phyloP scores from a whole-genome alignment of 2,888 invertebrate species.

The Microplitis manilae region DNA sequence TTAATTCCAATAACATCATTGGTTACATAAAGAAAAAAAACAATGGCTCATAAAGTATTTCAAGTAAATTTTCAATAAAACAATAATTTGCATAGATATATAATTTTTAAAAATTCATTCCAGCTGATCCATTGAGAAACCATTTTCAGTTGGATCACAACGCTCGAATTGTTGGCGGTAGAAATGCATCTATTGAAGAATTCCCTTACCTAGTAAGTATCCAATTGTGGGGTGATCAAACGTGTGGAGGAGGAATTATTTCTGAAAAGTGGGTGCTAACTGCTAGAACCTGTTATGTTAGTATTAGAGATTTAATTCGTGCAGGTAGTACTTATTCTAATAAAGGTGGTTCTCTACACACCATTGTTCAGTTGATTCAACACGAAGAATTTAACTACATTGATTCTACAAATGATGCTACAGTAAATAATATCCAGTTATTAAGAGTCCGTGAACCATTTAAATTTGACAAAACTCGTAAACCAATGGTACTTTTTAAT shows the following conservation, averaged over 20 bases:
- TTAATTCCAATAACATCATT: no score
- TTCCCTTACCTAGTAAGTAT: conserved; percentile 56
- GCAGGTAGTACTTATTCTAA: not conserved
- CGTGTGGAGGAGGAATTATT: conserved; percentile 75
- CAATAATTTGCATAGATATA: not conserved
- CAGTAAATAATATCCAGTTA: not conserved
- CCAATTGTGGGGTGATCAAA: conserved; percentile 66
- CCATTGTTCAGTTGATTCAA: no score
- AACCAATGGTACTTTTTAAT: conserved; percentile 71
- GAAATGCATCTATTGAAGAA: conserved; percentile 44
- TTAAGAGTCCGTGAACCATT: conserved; percentile 66
- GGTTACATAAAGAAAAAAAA: no score
- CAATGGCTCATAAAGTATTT: not conserved
- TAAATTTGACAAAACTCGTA: conserved; percentile 70
- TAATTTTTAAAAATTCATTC: not conserved
- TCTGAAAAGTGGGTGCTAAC: conserved; percentile 73
- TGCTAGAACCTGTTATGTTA: conserved; percentile 61
- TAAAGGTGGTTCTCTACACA: not conserved
- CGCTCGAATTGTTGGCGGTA: conserved; percentile 38
- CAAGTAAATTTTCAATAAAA: not conserved
- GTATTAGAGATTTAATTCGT: not conserved
- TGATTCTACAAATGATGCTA: not conserved
- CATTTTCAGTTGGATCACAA: not conserved
- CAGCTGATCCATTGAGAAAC: not conserved
- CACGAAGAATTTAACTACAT: not conserved